Base-by-base conservation (phyloP, 2,888 invertebrate species). In the Callosobruchus maculatus region DNA sequence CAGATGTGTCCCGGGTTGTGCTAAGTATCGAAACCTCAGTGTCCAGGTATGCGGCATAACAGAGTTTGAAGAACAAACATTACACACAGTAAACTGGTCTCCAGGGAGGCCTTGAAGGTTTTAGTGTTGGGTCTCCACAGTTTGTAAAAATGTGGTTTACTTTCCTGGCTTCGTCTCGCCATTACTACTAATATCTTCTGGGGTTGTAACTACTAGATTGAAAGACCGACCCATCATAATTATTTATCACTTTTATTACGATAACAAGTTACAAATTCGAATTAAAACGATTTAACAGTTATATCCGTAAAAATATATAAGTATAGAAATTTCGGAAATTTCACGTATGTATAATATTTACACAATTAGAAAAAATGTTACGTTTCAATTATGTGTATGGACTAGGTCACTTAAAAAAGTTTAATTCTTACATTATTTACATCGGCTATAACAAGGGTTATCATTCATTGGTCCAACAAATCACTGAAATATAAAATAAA, bases 401-500 rank as follows among this genome's bases (percentile, higher is more conserved):
- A 83, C 83, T 83, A 83, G 83, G 81, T 82, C 80, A 81, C 79
- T 81, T 81, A 77, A 75, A 78, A 77, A 74, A 73, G 78, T 76
- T 76, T 73, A 72, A 78, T 76, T 73, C 49, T n/a, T 49, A 69
- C 72, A 77, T 81, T 78, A 78, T 76, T 76, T 74, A 73, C 77
- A 72, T 76, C 73, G 73, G 70, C 73, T 67, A 76, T 75, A 76
- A 80, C 79, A 74, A 80, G 74, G 74, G 74, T 76, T 77, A 4
- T 21, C 20, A n/a, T 78, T 82, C 81, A 82, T 83, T 84, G 83
- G 83, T 84, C 83, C 83, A 83, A 83, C 79, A 82, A 82, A 84
- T 84, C 82, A 83, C 83, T 81, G 79, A 81, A 78, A 80, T 74
- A 74, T 70, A 74, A 71, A 77, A 73, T 73, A 72, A 71, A 30